phyloP scores from a whole-genome alignment of 37 sponge, comb jelly and placozoan genomes.

The Haliclona indistincta region DNA sequence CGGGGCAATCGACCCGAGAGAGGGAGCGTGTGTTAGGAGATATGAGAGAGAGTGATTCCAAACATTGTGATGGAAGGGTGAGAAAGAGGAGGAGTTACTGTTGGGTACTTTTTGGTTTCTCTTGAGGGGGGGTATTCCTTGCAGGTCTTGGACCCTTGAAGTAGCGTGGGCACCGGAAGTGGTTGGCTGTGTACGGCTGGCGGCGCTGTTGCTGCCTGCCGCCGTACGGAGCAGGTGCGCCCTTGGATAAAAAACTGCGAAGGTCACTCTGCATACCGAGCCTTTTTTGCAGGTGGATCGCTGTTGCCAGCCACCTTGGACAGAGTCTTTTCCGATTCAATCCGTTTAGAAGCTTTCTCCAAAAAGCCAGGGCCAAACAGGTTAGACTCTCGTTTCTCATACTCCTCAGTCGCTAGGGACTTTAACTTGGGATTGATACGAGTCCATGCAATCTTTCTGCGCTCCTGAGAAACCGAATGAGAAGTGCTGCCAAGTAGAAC shows the following conservation, averaged over 20 bases:
- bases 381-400: conserved; percentile 10
- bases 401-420: conserved; percentile 25
- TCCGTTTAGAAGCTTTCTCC: conserved; percentile 36
- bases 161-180: neutral
- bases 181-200: conserved; percentile 7
- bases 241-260: conserved; percentile 34
- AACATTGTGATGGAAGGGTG: neutral
- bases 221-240: conserved; percentile 19
- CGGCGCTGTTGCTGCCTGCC: conserved; percentile 12
- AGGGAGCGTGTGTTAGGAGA: neutral
- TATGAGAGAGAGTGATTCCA: neutral
- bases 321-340: conserved; percentile 17
- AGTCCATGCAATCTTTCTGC: conserved; percentile 28
- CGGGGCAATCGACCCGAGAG: neutral
- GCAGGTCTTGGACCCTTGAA: neutral
- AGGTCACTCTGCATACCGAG: conserved; percentile 14
- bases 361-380: conserved; percentile 30
- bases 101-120: too few species aligned
- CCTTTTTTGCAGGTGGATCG: conserved; percentile 1
- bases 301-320: neutral
- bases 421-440: conserved; percentile 37
- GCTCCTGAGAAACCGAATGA: conserved; percentile 7
- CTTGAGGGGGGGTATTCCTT: neutral
- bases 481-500: conserved; percentile 28
- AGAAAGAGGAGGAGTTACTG: neutral